phyloP scores from a whole-genome alignment of 1,140 invertebrate species.

The Asbolus verrucosus region DNA sequence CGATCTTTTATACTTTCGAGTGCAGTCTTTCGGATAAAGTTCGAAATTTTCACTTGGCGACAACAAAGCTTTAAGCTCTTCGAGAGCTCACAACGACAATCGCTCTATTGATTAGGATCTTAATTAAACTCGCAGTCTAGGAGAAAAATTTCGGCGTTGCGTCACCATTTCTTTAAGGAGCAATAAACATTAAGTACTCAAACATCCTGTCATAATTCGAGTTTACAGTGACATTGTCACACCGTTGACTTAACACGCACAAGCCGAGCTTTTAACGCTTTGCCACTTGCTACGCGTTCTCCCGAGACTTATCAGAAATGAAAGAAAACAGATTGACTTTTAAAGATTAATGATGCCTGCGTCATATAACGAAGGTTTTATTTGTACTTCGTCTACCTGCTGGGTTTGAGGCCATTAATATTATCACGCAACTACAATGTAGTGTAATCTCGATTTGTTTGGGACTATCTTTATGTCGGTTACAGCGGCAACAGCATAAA shows the following conservation, averaged over 20 bases:
- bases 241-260: slow-evolving; percentile 43
- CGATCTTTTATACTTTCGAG: slow-evolving; percentile 48
- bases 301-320: slow-evolving; percentile 8
- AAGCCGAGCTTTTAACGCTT: slow-evolving; percentile 30
- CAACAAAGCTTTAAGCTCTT: slow-evolving; percentile 13
- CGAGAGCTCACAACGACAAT: slow-evolving; percentile 24
- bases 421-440: slow-evolving; percentile 1
- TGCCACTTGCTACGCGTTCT: slow-evolving; percentile 16
- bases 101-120: slow-evolving; percentile 31
- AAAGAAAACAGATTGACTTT: slow-evolving; percentile 35
- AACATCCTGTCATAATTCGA: slow-evolving; percentile 49
- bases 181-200: slow-evolving; percentile 46
- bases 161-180: slow-evolving; percentile 43
- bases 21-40: slow-evolving; percentile 29
- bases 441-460: slow-evolving; percentile 16
- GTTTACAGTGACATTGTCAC: slow-evolving; percentile 48
- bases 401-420: too few species aligned
- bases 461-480: slow-evolving; percentile 21
- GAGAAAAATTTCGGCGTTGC: slow-evolving; percentile 12
- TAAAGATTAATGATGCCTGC: slow-evolving; percentile 9
- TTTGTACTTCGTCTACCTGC: slow-evolving; percentile 10
- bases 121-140: slow-evolving; percentile 11
- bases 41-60: slow-evolving; percentile 40
- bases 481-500: not conserved
- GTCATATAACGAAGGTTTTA: not conserved